phyloP scores from a whole-genome alignment of 2,797 vertebrate genomes.

The Falco concolor region DNA sequence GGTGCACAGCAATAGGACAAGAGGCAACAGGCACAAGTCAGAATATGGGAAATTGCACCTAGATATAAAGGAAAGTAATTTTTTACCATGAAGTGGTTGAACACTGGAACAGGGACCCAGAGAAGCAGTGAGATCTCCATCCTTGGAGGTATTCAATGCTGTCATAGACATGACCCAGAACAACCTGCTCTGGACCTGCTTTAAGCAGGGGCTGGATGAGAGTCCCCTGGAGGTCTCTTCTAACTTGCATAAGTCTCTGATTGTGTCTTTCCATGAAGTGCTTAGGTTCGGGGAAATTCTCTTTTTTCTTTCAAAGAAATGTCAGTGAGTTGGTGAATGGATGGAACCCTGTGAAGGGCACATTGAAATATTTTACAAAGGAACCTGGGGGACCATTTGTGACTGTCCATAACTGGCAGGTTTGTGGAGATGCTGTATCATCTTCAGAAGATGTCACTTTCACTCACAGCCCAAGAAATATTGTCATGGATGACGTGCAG shows the following conservation, averaged over 20 bases:
- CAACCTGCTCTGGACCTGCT: background rate
- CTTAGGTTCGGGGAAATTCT: background rate
- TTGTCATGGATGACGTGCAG: constrained; percentile 74
- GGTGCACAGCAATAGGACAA: background rate
- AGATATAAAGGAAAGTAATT: background rate
- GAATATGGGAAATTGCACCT: background rate
- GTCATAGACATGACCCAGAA: fast-evolving
- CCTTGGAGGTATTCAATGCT: background rate
- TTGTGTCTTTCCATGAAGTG: background rate
- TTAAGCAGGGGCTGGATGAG: background rate
- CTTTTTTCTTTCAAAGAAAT: background rate
- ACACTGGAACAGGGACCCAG: background rate
- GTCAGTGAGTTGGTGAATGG: background rate
- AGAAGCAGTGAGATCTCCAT: background rate
- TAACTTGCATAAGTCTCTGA: background rate
- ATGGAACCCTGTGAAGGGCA: background rate
- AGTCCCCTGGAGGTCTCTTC: background rate
- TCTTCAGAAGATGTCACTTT: constrained; percentile 62
- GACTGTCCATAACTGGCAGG: background rate
- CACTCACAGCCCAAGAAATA: constrained; percentile 75
- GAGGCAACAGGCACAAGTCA: background rate
- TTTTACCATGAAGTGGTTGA: background rate
- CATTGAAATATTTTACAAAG: background rate
- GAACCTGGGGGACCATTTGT: background rate
- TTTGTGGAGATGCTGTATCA: background rate